Evolutionary conservation across 2,113 vertebrate genomes (phyloP), one percentile per base, ranked within the genome.

Genomic region (Stercorarius parasiticus): DNA sequence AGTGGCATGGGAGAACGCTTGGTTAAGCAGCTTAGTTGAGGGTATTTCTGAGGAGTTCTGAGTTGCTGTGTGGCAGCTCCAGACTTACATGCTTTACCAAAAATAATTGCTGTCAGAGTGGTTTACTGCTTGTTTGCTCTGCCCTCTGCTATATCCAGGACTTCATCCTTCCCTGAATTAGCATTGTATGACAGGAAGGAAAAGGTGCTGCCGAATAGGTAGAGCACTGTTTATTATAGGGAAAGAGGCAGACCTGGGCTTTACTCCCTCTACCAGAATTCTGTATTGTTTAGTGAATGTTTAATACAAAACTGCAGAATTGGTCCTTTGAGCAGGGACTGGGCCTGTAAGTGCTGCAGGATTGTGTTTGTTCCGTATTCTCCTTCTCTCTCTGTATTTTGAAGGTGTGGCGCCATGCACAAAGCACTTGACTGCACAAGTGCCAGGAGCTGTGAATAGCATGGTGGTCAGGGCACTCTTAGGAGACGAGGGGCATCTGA

Each of bases 41-140:
- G 8, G 27, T 78, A 18, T 64, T 86, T 92, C 76, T 81, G 64
- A 81, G 52, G n/a, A 61, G 36, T 45, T 45, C 27, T 45, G 40
- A 85, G 25, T 29, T 81, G 50, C 21, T 45, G 16, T 29, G 13
- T 86, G 45, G 87, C 52, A 90, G 40, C 34, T 79, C 47, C 72
- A 88, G 76, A 45, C n/a, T 58, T 76, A 70, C 43, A 53, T 58
- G 34, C 67, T 61, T 86, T 95, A 83, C 80, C 86, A 78, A 70
- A 94, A 96, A 55, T 71, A 84, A 84, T 84, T 94, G 64, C 83
- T 95, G 55, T 84, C 89, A 59, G 32, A 67, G 55, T 49, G 23
- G 45, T 96, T 84, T 71, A 55, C 32, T 91, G 69, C 72, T 84
- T 88, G 25, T 84, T 96, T 90, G 23, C 77, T 94, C 45, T 82